phyloP scores from a whole-genome alignment of 2,113 vertebrate species.

The Gasterosteus nipponicus region DNA sequence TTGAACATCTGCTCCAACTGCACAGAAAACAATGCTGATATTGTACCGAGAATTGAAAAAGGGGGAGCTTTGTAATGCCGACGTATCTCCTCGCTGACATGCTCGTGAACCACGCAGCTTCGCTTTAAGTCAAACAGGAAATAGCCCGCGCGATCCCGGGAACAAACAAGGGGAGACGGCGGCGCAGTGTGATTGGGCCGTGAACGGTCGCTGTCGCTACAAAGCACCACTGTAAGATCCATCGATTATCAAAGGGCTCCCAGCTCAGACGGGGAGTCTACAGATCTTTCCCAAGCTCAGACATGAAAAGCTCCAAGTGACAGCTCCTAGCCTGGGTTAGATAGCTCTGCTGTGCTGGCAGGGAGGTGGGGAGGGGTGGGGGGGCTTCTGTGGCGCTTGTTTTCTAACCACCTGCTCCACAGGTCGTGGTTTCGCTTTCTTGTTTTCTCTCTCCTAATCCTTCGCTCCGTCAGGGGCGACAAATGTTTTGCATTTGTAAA shows the following conservation, averaged over 20 bases:
- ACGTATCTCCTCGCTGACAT: slow-evolving; percentile 52
- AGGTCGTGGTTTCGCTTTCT: slow-evolving; percentile 70
- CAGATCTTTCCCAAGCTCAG: slow-evolving; percentile 79
- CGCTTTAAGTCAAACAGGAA: slow-evolving; percentile 76
- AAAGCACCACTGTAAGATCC: slow-evolving; percentile 77
- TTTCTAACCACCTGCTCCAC: slow-evolving; percentile 75
- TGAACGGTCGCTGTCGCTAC: slow-evolving; percentile 74
- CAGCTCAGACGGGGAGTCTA: slow-evolving; percentile 72
- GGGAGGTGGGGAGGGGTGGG: slow-evolving; percentile 3
- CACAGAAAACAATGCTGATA: slow-evolving; percentile 56
- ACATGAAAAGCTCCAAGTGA: slow-evolving; percentile 79
- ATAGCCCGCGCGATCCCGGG: slow-evolving; percentile 68
- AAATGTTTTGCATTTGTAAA: slow-evolving; percentile 70
- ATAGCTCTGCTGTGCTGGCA: slow-evolving; percentile 58
- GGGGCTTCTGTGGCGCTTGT: slow-evolving; percentile 49
- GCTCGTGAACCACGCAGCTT: slow-evolving; percentile 61
- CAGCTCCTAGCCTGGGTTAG: slow-evolving; percentile 77
- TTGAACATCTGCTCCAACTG: slow-evolving; percentile 41
- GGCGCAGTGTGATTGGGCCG: slow-evolving; percentile 68
- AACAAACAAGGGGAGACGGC: slow-evolving; percentile 69
- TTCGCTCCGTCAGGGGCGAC: slow-evolving; percentile 64
- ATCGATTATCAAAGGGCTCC: slow-evolving; percentile 80
- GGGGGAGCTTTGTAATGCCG: slow-evolving; percentile 53
- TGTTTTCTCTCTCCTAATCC: slow-evolving; percentile 60
- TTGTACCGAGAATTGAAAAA: slow-evolving; percentile 45